Evolutionary conservation across 2,888 invertebrate genomes (phyloP).

Genomic region (Seira ritae): DNA sequence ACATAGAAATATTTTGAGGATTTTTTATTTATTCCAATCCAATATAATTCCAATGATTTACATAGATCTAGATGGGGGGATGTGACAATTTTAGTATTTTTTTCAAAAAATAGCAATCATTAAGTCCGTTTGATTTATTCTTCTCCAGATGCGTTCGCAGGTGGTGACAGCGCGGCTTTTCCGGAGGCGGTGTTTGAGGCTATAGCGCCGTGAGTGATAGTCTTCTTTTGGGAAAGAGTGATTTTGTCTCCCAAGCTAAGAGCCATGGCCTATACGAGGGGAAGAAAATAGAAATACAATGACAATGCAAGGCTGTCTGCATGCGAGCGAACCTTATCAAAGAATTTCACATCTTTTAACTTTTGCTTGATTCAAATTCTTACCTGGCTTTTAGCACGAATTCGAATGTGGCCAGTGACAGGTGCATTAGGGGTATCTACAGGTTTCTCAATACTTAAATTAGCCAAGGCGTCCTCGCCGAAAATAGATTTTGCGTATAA

Average conservation of each 20-base stretch:
- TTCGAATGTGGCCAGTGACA: slow-evolving; percentile 97
- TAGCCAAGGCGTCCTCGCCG: slow-evolving; percentile 99
- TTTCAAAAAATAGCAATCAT: too few species aligned
- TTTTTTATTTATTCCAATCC: too few species aligned
- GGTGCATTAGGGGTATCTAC: slow-evolving; percentile 90
- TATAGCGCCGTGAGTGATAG: slow-evolving; percentile 32
- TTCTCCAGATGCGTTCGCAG: not conserved
- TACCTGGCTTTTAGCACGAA: slow-evolving; percentile 98
- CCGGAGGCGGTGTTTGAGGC: slow-evolving; percentile 28
- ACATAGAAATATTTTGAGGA: not conserved
- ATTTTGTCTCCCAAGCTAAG: slow-evolving; percentile 98
- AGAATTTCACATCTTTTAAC: not conserved
- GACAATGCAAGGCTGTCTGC: too few species aligned
- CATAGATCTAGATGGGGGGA: too few species aligned
- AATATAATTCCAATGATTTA: too few species aligned
- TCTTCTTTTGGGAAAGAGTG: slow-evolving; percentile 90
- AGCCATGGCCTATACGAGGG: slow-evolving; percentile 99
- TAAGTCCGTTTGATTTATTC: too few species aligned
- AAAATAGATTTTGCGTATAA: slow-evolving; percentile 98
- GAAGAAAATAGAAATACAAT: slow-evolving; percentile 75
- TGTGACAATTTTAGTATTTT: too few species aligned
- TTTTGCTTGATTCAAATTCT: slow-evolving; percentile 46
- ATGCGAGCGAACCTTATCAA: slow-evolving; percentile 38
- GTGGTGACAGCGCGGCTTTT: slow-evolving; percentile 17
- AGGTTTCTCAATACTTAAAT: slow-evolving; percentile 98